These are phyloP conservation scores for Corythaixoides concolor DNA, from an alignment of 2,113 vertebrate genomes.

Conservation along the genomic window DNA sequence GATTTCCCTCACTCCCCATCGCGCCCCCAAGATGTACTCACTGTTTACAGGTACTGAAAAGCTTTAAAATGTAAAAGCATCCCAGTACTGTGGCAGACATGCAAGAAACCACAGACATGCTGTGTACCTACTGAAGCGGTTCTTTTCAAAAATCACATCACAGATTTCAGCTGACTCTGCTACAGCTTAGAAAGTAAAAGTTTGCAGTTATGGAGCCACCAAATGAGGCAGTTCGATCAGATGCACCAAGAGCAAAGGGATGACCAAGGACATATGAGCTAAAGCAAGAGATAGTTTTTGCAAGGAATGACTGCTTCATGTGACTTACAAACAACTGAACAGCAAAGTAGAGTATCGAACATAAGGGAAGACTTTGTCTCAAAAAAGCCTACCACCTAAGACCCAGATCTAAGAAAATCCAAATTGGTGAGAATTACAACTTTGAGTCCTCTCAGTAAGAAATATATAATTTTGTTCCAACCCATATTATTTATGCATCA, in stretches of 20 bases:
- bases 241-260: not conserved
- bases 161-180: constrained; percentile 49
- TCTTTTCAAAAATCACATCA: not conserved
- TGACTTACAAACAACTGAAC: not conserved
- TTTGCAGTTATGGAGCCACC: constrained; percentile 26
- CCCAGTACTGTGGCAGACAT: not conserved
- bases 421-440: not conserved
- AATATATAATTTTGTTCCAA: not conserved
- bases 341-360: not conserved
- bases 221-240: constrained; percentile 19
- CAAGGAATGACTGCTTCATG: not conserved
- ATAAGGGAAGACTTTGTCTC: fast-evolving
- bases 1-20: not conserved
- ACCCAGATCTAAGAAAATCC: not conserved
- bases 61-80: not conserved
- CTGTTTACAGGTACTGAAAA: not conserved
- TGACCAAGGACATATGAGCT: not conserved
- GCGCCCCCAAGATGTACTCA: not conserved
- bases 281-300: not conserved
- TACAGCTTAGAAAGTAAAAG: constrained; percentile 23
- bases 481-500: not conserved
- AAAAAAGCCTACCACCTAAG: not conserved
- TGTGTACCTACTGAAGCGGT: not conserved
- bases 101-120: not conserved
- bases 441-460: not conserved